phyloP scores from a whole-genome alignment of 2,888 invertebrate genomes.

The Thymelicus sylvestris region DNA sequence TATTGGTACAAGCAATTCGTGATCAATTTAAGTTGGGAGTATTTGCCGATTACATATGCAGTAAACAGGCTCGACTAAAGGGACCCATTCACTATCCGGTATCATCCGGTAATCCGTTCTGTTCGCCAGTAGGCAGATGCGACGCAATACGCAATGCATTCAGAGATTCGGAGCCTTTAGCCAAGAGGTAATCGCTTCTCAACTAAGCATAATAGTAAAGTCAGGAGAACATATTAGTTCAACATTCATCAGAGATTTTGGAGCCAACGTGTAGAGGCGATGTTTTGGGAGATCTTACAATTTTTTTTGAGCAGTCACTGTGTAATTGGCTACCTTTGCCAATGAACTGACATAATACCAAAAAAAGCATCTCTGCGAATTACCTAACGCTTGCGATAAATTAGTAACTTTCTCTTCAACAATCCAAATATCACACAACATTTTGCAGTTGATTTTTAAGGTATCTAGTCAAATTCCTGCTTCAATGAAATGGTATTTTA shows the following conservation, averaged over 20 bases:
- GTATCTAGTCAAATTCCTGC: no score
- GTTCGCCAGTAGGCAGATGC: not conserved
- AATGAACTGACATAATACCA: no score
- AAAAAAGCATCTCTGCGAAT: no score
- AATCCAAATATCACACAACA: no score
- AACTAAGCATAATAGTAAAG: not conserved
- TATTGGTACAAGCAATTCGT: conserved; percentile 23
- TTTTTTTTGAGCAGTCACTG: no score
- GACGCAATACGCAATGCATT: not conserved
- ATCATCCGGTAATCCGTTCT: conserved; percentile 1
- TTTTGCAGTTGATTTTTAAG: no score
- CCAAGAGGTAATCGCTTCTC: conserved; percentile 1
- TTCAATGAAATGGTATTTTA: not conserved
- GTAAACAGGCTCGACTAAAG: conserved; percentile 8
- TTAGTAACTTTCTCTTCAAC: no score
- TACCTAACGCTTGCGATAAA: no score
- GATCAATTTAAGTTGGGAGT: conserved; percentile 30
- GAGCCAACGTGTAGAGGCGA: no score
- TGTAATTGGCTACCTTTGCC: no score
- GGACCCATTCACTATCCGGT: not conserved
- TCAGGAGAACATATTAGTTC: no score
- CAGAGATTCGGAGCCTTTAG: not conserved
- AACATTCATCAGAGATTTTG: no score
- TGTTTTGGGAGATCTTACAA: not conserved
- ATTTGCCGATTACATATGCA: conserved; percentile 24